Base-by-base conservation (phyloP, 2,888 invertebrate species). In the Gerris lacustris region DNA sequence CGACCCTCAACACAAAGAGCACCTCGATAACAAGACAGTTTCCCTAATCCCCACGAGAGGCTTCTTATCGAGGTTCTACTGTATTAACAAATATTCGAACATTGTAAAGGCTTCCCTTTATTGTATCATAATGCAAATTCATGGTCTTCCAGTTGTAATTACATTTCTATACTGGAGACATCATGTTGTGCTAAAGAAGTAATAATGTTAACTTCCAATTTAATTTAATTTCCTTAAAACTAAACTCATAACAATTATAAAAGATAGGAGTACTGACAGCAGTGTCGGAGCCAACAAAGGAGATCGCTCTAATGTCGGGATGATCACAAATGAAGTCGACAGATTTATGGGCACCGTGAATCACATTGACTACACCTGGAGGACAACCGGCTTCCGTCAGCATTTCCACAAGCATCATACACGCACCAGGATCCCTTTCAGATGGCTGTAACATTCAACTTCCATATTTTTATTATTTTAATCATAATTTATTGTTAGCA, bases 321-420 rank as follows among this genome's bases (percentile, higher is more conserved):
- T 95, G 86, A 81, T 98, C 96, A 81, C 98, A 99, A 76, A 99
- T 91, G 82, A 99, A 99, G 82, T 97, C 94, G 6, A 99, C 99
- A 1, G 96, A 86, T 74, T 93, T 91, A 79, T 94, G 95, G 66
- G 91, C 89, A 2, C 99, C 99, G 79, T 99, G 99, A 76, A 99
- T 94, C 0, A 92, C 92, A 81, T 99, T 99, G 45, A 99, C 92
- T 45, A 95, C 87, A 15, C 99, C 99, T 70, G 95, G 92, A 2
- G 98, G 99, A 70, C 96, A 92, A 0, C 98, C 99, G 43, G 97
- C 94, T 81, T 97, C 91, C 75, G 91, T 88, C 69, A 96, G 84
- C 77, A 99, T 85, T 76, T 98, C 94, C 85, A 96, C 91, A 77
- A 99, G 85, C 83, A 97, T 85, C 88, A 99, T 91, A 6, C 94